Evolutionary conservation across 2,113 vertebrate species (phyloP).

Genomic region (Cathartes aura): DNA sequence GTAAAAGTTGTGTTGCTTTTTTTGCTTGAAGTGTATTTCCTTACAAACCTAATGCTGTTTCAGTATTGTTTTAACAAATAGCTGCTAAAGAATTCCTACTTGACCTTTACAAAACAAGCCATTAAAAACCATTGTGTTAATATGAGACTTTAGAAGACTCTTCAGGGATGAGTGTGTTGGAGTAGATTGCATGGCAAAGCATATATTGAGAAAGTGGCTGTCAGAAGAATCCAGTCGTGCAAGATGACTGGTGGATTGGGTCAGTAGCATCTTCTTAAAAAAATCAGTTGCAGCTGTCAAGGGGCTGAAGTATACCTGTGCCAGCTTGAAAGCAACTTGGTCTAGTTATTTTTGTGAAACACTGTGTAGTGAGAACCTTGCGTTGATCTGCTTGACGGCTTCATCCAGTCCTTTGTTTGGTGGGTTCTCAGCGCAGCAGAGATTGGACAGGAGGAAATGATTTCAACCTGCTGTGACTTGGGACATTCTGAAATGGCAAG

Average conservation of each 20-base stretch:
- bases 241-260: not conserved
- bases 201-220: not conserved
- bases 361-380: not conserved
- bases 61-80: not conserved
- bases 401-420: not conserved
- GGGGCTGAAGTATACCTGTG: not conserved
- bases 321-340: conserved; percentile 31
- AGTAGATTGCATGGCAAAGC: not conserved
- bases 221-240: not conserved
- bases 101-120: not conserved
- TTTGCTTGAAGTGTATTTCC: not conserved
- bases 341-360: not conserved
- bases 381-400: not conserved
- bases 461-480: not conserved
- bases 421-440: not conserved
- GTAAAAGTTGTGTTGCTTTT: not conserved
- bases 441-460: not conserved
- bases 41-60: not conserved
- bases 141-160: not conserved
- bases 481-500: conserved; percentile 16
- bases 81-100: not conserved
- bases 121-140: not conserved
- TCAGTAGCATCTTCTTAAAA: not conserved
- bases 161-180: not conserved
- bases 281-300: not conserved